Evolutionary conservation across 1,140 invertebrate species (phyloP), one percentile per base, ranked within the genome.

Genomic region (Drosophila melanica): DNA sequence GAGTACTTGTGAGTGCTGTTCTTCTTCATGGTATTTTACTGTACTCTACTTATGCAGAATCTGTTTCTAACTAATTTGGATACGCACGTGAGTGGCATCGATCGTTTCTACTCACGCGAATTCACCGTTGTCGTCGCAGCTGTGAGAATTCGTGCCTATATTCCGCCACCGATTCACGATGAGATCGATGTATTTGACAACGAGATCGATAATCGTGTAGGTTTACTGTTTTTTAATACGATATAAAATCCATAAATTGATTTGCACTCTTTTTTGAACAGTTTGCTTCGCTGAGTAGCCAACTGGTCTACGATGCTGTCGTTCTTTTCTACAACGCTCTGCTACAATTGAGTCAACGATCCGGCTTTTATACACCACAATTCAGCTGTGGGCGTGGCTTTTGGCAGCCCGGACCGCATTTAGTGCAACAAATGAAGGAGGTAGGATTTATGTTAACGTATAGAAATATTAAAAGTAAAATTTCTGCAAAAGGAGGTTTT

Each of bases 241-340:
- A 11, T 30, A 51, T 44, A 27, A 27, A 27, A 7, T 0, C 27
- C 27, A 27, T 27, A 0, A 7, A 11, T 27, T 20, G 2, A 39
- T 20, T 18, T 12, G 18, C 7, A 11, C 1, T 8, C 20, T 0
- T 8, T 18, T 6, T 2, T n/a, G n/a, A 3, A 3, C 3, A 90
- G 82, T 79, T 91, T 27, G 27, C n/a, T 4, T 65, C 80, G 1
- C n/a, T 89, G 30, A 37, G 8, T 14, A 54, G 47, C 8, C 80
- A 89, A 39, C 77, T 96, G 1, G 92, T 96, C 6, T 96, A 96
- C 71, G 96, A 96, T 87, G 94, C 95, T 0, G 94, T 96, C 1
- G 92, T 93, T 9, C 77, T 96, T 5, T 94, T 95, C 79, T 94
- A 94, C 0, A 93, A 93, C 77, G 95, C 95, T 2, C 92, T 96